Base-by-base conservation (phyloP, 2,888 invertebrate species). In the Melinaea marsaeus region DNA sequence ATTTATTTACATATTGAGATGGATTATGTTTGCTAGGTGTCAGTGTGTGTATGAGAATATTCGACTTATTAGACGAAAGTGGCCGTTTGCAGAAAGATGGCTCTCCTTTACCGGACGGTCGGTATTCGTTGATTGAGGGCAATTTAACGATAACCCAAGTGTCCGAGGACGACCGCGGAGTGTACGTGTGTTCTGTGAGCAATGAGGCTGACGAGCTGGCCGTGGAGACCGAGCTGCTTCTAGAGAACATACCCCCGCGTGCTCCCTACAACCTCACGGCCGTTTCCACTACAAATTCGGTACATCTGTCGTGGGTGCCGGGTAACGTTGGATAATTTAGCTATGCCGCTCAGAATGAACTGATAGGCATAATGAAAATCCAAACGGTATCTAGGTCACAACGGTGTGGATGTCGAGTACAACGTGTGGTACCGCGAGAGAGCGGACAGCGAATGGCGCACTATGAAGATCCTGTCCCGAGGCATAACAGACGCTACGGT, bases 181-280 rank as follows among this genome's bases (percentile, higher is more conserved):
- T 95, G 75, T 96, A 95, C 84, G 94, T 95, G 80, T 96, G 96
- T 81, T 93, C 94, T 58, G 96, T 96, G 2, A 94, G 94, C 72
- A 98, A 98, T 88, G 96, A 95, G 76, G 97, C 97, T 4, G 96
- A 96, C 55, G 94, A 95, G n/a, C 94, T 97, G 57, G 92, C 93
- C 34, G 93, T 94, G 1, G 95, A 95, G 86, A 93, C 95, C 0
- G 96, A 96, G 88, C 89, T 97, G 65, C 93, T 95, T 83, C 94
- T 97, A 57, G 94, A 96, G 88, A 97, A 96, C 80, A 94, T 95
- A 59, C 95, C 97, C 35, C 97, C 97, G n/a, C 94, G 97, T 75
- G 97, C 98, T 13, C 98, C 98, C 0, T 95, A 96, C 85, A 95
- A 96, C 87, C 92, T 98, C 55, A 93, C 94, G 33, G 97, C 96